These are phyloP conservation scores for Podotricha telesiphe DNA, from an alignment of 2,888 invertebrate genomes.

Conservation along the genomic window DNA sequence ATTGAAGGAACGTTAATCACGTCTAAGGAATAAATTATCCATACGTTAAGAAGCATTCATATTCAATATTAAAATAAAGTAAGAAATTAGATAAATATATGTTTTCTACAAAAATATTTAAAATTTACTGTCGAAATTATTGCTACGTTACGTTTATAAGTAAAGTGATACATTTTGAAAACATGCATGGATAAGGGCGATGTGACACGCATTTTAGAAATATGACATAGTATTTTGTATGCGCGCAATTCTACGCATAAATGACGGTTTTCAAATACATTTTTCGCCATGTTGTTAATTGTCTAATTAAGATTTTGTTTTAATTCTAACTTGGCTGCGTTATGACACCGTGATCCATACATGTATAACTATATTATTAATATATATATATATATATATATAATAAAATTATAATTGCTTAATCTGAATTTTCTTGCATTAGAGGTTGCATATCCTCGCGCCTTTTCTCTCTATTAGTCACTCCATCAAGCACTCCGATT, in stretches of 20 bases:
- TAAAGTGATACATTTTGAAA: neutral
- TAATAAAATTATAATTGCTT: constrained; percentile 22
- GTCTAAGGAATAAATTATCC: neutral
- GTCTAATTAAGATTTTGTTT: too few relatives aligned
- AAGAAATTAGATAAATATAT: neutral
- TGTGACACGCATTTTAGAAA: too few relatives aligned
- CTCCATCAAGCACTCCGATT: constrained; percentile 72
- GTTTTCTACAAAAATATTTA: neutral
- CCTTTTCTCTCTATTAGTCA: constrained; percentile 67
- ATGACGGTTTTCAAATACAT: too few relatives aligned
- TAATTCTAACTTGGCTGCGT: too few relatives aligned
- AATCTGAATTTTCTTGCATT: constrained; percentile 66
- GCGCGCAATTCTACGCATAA: too few relatives aligned
- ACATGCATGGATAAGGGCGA: neutral
- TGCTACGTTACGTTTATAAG: neutral
- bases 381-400: too few relatives aligned
- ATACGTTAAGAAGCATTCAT: neutral
- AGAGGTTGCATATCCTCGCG: constrained; percentile 76
- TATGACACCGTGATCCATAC: neutral
- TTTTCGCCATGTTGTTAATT: too few relatives aligned
- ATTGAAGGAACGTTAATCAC: neutral
- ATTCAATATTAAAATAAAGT: neutral
- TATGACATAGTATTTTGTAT: too few relatives aligned
- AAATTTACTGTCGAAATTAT: neutral
- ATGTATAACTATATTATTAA: too few relatives aligned